phyloP scores from a whole-genome alignment of 2,888 invertebrate species.

The Parasteatoda lunata region DNA sequence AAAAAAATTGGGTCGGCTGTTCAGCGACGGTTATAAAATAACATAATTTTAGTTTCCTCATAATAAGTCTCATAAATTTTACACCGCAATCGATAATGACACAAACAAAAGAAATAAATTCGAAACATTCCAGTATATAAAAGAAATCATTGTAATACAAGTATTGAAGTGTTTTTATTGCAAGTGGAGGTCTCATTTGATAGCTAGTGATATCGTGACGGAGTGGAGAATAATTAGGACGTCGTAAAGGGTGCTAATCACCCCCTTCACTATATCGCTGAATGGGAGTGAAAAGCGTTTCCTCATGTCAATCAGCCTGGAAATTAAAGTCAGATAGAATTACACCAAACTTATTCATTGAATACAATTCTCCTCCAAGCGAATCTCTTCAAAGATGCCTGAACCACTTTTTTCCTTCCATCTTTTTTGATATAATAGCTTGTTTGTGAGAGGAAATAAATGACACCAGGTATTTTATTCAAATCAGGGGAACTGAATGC shows the following conservation, averaged over 20 bases:
- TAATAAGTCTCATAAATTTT: too few species aligned
- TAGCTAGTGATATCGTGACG: constrained; percentile 30
- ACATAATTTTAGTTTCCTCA: too few species aligned
- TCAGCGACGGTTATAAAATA: too few species aligned
- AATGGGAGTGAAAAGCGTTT: constrained; percentile 1
- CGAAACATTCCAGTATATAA: too few species aligned
- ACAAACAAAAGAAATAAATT: too few species aligned
- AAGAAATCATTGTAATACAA: too few species aligned
- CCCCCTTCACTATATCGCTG: not conserved
- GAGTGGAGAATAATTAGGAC: constrained; percentile 22
- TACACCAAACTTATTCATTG: not conserved
- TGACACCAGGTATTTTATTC: too few species aligned
- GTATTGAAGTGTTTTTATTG: not conserved
- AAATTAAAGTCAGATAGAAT: constrained; percentile 35
- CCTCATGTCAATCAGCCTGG: constrained; percentile 34
- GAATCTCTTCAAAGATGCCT: not conserved
- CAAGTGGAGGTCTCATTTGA: not conserved
- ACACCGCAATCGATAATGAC: too few species aligned
- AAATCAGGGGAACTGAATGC: too few species aligned
- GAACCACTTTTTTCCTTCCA: not conserved
- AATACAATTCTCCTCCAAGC: not conserved
- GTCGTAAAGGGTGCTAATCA: not conserved
- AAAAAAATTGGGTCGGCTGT: too few species aligned
- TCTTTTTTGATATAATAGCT: not conserved
- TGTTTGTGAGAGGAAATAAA: too few species aligned